phyloP scores from a whole-genome alignment of 2,113 vertebrate species.

The Pan paniscus region DNA sequence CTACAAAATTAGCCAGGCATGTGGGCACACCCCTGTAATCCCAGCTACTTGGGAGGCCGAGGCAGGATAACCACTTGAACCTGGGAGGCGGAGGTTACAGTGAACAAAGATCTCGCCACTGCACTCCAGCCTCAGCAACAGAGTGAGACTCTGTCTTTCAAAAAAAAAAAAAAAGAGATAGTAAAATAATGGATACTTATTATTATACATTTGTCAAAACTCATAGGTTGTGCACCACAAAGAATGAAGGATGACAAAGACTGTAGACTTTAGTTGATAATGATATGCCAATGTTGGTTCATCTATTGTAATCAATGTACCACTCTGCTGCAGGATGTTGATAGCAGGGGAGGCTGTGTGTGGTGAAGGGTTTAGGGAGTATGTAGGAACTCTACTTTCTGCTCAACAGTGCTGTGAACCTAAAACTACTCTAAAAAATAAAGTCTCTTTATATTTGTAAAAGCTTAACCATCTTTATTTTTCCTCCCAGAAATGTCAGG shows the following conservation, averaged over 20 bases:
- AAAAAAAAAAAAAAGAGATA: too few relatives aligned
- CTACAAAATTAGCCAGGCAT: too few relatives aligned
- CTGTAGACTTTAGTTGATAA: not conserved
- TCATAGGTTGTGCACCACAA: not conserved
- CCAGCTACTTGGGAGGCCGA: too few relatives aligned
- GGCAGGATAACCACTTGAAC: too few relatives aligned
- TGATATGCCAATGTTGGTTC: not conserved
- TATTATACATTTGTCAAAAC: not conserved
- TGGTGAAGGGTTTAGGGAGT: not conserved
- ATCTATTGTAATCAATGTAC: not conserved
- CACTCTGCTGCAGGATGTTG: not conserved
- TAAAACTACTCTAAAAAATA: not conserved
- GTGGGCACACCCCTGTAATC: too few relatives aligned
- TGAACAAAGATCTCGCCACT: too few relatives aligned
- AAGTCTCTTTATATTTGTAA: not conserved
- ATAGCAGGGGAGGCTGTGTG: not conserved
- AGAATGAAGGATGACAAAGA: not conserved
- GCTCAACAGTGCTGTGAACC: not conserved
- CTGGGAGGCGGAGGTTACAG: too few relatives aligned
- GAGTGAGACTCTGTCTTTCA: too few relatives aligned
- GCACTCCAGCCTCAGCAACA: too few relatives aligned
- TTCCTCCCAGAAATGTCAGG: not conserved
- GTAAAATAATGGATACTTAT: not conserved
- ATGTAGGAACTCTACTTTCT: not conserved
- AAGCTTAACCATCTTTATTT: not conserved